These are phyloP conservation scores for Galagoides demidoff DNA, from an alignment of 2,797 vertebrate genomes.

Conservation along the genomic window DNA sequence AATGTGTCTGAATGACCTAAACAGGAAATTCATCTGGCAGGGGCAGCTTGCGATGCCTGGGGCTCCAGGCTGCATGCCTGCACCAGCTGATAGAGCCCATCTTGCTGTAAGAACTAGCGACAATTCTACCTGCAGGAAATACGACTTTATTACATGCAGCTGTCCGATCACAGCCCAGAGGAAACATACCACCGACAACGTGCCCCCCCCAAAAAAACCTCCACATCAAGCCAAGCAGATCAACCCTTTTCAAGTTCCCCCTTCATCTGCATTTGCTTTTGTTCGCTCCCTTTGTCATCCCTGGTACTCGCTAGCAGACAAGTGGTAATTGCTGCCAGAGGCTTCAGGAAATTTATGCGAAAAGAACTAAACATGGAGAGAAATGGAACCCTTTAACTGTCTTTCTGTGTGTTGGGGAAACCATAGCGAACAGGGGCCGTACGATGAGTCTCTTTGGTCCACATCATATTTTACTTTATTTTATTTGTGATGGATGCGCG, in stretches of 20 bases:
- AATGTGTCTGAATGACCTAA: neutral
- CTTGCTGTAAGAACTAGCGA: constrained; percentile 25
- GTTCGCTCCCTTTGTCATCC: constrained; percentile 61
- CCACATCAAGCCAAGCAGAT: constrained; percentile 63
- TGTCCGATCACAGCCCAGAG: neutral
- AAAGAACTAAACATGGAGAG: constrained; percentile 57
- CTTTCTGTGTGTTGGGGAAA: constrained; percentile 31
- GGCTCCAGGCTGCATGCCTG: neutral
- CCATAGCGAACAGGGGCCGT: neutral
- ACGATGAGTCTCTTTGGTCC: neutral
- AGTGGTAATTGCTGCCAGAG: constrained; percentile 78
- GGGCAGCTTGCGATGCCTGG: neutral
- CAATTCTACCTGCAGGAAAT: constrained; percentile 56
- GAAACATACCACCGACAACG: neutral
- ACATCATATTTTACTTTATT: neutral
- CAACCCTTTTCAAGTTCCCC: constrained; percentile 44
- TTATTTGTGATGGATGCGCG: neutral
- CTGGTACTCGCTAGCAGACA: constrained; percentile 61
- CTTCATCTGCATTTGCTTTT: constrained; percentile 64
- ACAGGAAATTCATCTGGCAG: neutral
- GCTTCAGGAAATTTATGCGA: constrained; percentile 71
- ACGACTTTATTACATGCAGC: constrained; percentile 44
- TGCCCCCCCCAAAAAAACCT: neutral
- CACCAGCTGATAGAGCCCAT: constrained; percentile 27
- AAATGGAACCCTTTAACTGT: constrained; percentile 54